Conservation (phyloP, 1,140 invertebrate species). For the Cydia amplana region DNA sequence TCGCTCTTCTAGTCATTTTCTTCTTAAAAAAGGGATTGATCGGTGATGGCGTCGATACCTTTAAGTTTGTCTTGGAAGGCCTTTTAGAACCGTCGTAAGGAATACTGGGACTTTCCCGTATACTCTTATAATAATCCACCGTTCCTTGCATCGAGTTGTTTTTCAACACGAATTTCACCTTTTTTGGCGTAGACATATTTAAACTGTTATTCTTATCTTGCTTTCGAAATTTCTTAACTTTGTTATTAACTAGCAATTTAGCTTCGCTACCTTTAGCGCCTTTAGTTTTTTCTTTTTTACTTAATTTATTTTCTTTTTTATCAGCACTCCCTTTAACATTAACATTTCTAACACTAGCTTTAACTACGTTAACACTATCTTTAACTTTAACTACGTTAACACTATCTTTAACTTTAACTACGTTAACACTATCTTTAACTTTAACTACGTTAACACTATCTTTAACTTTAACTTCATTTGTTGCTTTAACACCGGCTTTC, state of each 20-base stretch:
- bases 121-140: conserved; percentile 84
- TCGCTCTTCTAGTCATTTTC: conserved; percentile 47
- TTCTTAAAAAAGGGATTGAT: conserved; percentile 88
- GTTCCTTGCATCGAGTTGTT: conserved; percentile 84
- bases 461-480: too few species aligned
- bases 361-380: too few species aligned
- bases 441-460: background rate
- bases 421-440: conserved; percentile 34
- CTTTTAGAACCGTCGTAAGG: conserved; percentile 85
- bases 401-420: background rate
- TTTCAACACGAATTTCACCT: conserved; percentile 84
- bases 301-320: conserved; percentile 29
- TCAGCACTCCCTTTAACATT: background rate
- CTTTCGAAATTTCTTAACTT: conserved; percentile 61
- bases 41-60: conserved; percentile 84
- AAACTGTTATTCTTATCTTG: conserved; percentile 40
- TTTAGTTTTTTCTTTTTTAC: conserved; percentile 36
- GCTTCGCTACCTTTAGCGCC: conserved; percentile 43
- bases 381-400: too few species aligned
- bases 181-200: conserved; percentile 58
- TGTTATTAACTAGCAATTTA: conserved; percentile 51
- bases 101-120: conserved; percentile 85
- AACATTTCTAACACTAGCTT: conserved; percentile 11
- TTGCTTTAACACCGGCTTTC: background rate
- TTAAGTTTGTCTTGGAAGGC: conserved; percentile 85